These are phyloP conservation scores for Calyptommatus sinebrachiatus DNA, from an alignment of 2,113 vertebrate genomes.

Conservation along the genomic window DNA sequence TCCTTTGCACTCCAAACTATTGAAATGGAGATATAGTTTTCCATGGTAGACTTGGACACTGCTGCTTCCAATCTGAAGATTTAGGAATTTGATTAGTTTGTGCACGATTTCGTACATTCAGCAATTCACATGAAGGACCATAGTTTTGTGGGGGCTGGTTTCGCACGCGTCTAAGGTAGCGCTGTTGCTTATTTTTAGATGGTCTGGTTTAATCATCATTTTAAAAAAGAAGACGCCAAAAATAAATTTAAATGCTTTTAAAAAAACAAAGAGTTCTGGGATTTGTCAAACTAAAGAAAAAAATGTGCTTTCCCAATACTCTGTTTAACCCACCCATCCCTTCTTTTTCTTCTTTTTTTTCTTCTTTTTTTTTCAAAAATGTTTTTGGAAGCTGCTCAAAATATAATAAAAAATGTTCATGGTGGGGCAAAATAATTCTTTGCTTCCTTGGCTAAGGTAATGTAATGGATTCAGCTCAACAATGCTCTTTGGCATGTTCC, in stretches of 20 bases:
- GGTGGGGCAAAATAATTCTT: background rate
- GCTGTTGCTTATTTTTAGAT: conserved; percentile 47
- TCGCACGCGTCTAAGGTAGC: conserved; percentile 30
- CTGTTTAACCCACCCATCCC: conserved; percentile 15
- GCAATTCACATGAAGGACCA: background rate
- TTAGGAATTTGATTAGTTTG: background rate
- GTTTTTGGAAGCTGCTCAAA: conserved; percentile 67
- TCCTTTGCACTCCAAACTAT: no score
- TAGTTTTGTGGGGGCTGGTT: background rate
- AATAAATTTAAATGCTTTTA: conserved; percentile 45
- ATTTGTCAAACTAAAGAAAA: conserved; percentile 37
- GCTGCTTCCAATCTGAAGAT: no score
- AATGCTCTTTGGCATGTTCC: conserved; percentile 68
- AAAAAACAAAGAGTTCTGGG: conserved; percentile 46
- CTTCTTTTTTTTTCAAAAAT: background rate
- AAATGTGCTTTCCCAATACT: conserved; percentile 38
- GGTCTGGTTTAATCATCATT: conserved; percentile 51
- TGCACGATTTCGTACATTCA: background rate
- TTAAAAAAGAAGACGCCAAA: background rate
- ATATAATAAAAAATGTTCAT: conserved; percentile 49
- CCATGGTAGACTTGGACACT: no score
- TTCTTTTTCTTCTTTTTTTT: conserved; percentile 11
- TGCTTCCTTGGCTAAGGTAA: conserved; percentile 64
- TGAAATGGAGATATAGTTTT: no score
- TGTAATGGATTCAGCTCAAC: conserved; percentile 65